phyloP scores from a whole-genome alignment of 64 coral and sea anemone genomes.

The Stichodactyla helianthus region DNA sequence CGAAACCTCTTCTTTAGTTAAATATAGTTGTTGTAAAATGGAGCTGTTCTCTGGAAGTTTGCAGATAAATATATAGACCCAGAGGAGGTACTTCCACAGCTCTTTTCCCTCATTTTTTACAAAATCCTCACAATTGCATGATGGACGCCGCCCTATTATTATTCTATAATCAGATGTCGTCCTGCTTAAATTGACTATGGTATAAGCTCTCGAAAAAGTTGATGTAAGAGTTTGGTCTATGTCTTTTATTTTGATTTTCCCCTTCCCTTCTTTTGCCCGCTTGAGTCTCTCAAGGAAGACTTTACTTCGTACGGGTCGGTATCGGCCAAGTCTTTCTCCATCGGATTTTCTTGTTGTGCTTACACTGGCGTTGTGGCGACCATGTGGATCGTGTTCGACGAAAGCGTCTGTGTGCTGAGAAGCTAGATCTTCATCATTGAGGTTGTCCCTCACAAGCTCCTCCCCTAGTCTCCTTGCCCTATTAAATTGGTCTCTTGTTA shows the following conservation, averaged over 20 bases:
- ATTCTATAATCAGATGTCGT: too few species aligned
- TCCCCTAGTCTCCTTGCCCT: too few species aligned
- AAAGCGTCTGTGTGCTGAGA: too few species aligned
- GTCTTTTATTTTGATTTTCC: neutral
- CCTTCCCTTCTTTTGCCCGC: neutral
- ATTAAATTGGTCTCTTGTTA: too few species aligned
- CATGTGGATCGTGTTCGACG: too few species aligned
- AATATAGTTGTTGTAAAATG: slow-evolving; percentile 10
- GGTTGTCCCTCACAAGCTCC: too few species aligned
- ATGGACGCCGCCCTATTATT: too few species aligned
- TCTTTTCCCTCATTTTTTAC: slow-evolving; percentile 16
- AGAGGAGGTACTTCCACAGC: slow-evolving; percentile 10
- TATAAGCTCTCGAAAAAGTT: neutral
- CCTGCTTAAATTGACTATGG: too few species aligned
- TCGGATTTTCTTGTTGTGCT: too few species aligned
- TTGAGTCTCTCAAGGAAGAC: neutral
- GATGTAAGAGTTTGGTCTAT: neutral
- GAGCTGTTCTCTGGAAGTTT: slow-evolving; percentile 3
- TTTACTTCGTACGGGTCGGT: neutral
- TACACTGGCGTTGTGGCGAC: too few species aligned
- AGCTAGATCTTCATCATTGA: too few species aligned
- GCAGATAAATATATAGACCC: slow-evolving; percentile 19
- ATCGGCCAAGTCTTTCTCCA: neutral
- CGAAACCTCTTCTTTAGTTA: slow-evolving; percentile 9
- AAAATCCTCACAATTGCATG: too few species aligned